Evolutionary conservation across 2,888 invertebrate genomes (phyloP).

Genomic region (Dione juno): DNA sequence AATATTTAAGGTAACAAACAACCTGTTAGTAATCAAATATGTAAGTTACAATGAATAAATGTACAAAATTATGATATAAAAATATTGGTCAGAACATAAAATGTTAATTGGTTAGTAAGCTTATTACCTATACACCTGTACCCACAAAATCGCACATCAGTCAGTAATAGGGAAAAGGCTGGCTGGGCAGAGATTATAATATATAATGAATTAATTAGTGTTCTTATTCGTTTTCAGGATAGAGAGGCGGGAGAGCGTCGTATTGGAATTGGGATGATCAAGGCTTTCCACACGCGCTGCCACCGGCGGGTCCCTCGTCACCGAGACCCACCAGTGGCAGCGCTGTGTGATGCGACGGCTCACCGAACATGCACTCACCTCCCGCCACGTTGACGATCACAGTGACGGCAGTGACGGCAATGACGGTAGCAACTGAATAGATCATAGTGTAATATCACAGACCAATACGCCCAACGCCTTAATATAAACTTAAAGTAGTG

Average conservation of each 20-base stretch:
- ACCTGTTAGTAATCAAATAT: too few species aligned
- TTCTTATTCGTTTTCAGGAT: not conserved
- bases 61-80: not conserved
- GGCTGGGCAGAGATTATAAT: too few species aligned
- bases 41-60: too few species aligned
- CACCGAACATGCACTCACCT: not conserved
- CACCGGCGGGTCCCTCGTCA: not conserved
- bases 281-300: not conserved
- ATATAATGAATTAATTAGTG: too few species aligned
- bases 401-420: too few species aligned
- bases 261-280: not conserved
- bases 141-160: too few species aligned
- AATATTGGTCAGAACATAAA: not conserved
- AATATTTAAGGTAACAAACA: constrained; percentile 3
- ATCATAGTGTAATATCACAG: too few species aligned
- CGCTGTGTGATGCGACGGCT: constrained; percentile 1
- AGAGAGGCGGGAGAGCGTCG: constrained; percentile 1
- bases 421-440: too few species aligned
- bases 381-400: not conserved
- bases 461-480: not conserved
- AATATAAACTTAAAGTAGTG: not conserved
- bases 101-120: too few species aligned
- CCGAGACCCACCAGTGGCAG: not conserved
- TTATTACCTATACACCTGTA: too few species aligned
- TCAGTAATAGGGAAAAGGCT: too few species aligned